Evolutionary conservation across 1,140 invertebrate species (phyloP), one percentile per base, ranked within the genome.

Genomic region (Littorina saxatilis): DNA sequence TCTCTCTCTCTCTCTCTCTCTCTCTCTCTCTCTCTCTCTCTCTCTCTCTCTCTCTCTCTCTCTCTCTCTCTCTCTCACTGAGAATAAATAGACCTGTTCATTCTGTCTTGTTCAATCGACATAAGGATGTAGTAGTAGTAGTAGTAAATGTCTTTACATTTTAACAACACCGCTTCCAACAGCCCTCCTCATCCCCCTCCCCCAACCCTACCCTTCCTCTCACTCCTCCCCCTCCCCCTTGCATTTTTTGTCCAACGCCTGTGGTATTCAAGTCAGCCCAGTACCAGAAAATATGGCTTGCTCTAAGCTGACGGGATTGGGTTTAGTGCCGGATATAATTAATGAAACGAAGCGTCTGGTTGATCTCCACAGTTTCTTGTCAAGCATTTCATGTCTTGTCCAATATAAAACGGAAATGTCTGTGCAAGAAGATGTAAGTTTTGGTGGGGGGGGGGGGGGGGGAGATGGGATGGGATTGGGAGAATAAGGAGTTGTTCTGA

Each of bases 31-130:
- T 66, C 61, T 66, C 1, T 35, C 61, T 66, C 61, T 66, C 61
- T 66, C 29, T 66, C 61, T 66, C n/a, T 66, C n/a, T 66, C 61
- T 32, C n/a, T 66, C 61, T 66, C 29, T 66, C 61, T 66, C 61
- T 66, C 11, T 17, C 27, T 35, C 61, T 66, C 61, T 29, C 61
- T 66, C 61, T 35, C 5, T 29, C 61, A 32, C n/a, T 32, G 20
- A 61, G 55, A 20, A 27, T 17, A 27, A n/a, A 50, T 50, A 9
- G 9, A 20, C 20, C 47, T 9, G 47, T 11, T 50, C 47, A 50
- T 20, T 11, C 9, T 11, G 47, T 11, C 9, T 9, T 11, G 47
- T 9, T 20, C 9, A 50, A 50, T 50, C 47, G 20, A 50, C 47
- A 50, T 9, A 50, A 9, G 47, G 20, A 50, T 11, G 20, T 50